A percentile compares a stretch with the other conserved stretches of the same genome.
Conservation (phyloP, 2,113 vertebrate species). For the Ceyx melanurus region DNA sequence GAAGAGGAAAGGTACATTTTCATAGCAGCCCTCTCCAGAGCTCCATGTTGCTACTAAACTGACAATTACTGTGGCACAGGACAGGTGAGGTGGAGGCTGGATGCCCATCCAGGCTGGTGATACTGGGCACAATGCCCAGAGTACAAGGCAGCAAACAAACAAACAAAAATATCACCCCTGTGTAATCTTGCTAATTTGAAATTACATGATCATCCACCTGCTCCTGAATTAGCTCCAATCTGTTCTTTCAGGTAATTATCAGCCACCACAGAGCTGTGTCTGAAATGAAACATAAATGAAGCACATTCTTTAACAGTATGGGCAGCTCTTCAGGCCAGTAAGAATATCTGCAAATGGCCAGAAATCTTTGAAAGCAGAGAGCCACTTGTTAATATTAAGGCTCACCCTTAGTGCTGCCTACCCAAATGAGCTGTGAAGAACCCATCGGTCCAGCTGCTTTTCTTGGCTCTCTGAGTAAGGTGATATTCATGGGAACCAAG, state of each 20-base stretch:
- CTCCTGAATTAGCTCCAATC: neutral
- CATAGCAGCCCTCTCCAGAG: neutral
- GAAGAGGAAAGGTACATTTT: neutral
- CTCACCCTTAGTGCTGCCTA: neutral
- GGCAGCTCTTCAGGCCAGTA: neutral
- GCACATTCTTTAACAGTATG: neutral
- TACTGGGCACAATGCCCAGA: accelerated
- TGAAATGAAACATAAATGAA: neutral
- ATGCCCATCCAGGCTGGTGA: neutral
- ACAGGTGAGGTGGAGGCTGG: neutral
- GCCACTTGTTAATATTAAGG: neutral
- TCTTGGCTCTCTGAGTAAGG: neutral
- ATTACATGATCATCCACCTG: neutral
- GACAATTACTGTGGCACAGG: neutral
- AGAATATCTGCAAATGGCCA: neutral
- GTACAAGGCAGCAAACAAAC: neutral
- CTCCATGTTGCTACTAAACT: neutral
- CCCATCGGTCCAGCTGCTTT: neutral
- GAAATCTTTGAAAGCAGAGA: neutral
- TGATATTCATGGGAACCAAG: neutral
- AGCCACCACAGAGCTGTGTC: neutral
- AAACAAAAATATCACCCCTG: neutral
- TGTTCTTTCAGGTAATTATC: neutral
- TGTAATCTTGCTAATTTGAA: neutral
- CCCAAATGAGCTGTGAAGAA: neutral